These are phyloP conservation scores for Brienomyrus brachyistius DNA, from an alignment of 2,113 vertebrate species.

Conservation along the genomic window DNA sequence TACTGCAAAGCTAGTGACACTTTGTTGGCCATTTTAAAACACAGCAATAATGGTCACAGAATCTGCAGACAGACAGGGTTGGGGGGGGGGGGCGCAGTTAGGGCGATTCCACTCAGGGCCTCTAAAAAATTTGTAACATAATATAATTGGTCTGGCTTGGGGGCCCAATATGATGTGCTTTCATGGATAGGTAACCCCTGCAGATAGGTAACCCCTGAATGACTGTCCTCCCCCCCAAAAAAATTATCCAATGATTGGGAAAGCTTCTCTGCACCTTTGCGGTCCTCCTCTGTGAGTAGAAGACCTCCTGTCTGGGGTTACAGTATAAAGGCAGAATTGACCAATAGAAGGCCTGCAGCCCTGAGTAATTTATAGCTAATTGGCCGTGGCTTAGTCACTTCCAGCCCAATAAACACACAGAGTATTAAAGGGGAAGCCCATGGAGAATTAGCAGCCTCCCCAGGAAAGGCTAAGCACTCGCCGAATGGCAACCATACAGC, in stretches of 20 bases:
- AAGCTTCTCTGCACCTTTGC: not conserved
- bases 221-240: not conserved
- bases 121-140: not conserved
- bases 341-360: not conserved
- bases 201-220: not conserved
- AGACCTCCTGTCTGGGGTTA: not conserved
- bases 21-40: not conserved
- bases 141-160: not conserved
- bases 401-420: not conserved
- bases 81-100: not conserved
- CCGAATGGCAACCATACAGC: not conserved
- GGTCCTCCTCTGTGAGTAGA: not conserved
- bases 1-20: not conserved
- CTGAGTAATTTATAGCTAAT: not conserved
- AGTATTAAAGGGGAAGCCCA: not conserved
- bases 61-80: not conserved
- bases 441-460: not conserved
- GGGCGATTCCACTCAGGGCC: not conserved
- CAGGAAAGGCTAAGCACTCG: not conserved
- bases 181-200: not conserved
- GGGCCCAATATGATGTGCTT: not conserved
- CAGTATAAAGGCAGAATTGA: not conserved
- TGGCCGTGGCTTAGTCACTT: not conserved
- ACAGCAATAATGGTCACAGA: not conserved
- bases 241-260: not conserved